Evolutionary conservation across 2,113 vertebrate species (phyloP).

Genomic region (Euleptes europaea): DNA sequence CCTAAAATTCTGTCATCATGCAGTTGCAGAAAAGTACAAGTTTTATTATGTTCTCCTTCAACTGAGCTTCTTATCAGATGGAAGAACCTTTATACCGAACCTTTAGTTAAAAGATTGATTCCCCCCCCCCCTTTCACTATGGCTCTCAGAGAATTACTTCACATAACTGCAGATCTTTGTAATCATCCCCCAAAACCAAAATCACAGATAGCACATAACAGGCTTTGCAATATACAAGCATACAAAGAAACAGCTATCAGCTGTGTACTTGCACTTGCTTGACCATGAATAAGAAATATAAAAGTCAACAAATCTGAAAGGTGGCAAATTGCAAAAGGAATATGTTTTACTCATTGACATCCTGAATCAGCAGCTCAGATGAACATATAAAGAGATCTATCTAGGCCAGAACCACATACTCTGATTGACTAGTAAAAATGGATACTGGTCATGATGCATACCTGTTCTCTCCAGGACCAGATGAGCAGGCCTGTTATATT

Average conservation of each 20-base stretch:
- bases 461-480: too few species aligned
- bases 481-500: too few species aligned
- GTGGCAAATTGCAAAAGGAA: neutral
- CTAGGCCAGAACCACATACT: neutral
- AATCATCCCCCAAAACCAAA: neutral
- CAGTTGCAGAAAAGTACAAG: neutral
- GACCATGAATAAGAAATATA: neutral
- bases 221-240: neutral
- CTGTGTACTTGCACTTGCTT: neutral
- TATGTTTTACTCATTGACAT: neutral
- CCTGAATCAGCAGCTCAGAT: neutral
- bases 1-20: neutral
- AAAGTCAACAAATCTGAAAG: neutral
- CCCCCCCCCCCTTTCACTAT: too few species aligned
- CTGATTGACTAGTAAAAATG: too few species aligned
- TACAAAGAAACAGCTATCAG: neutral
- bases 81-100: neutral
- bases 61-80: too few species aligned
- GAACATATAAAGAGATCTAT: neutral
- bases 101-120: too few species aligned
- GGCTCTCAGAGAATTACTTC: neutral
- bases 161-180: neutral
- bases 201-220: neutral
- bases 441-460: too few species aligned
- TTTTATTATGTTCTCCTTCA: neutral